Conservation (phyloP, 2,888 invertebrate species). For the Ligdia adustata region DNA sequence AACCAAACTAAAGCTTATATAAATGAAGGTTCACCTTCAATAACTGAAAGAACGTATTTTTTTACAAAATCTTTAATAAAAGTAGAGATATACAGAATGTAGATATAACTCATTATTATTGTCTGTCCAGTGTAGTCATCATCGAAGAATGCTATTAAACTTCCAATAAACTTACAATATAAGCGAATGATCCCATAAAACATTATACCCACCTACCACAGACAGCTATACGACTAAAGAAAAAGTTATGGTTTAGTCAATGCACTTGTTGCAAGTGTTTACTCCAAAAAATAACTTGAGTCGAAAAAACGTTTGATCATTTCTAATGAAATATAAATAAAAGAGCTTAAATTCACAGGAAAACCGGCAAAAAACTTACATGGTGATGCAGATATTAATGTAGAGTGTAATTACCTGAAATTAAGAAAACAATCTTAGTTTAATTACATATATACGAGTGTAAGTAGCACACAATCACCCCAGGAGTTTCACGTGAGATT, state of each 20-base stretch:
- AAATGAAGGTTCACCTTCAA: no score
- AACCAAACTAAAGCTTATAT: no score
- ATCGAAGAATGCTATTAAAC: not conserved
- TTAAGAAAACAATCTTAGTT: not conserved
- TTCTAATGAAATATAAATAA: no score
- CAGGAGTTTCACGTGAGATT: no score
- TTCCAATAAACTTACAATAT: not conserved
- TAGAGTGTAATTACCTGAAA: constrained; percentile 11
- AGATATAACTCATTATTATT: no score
- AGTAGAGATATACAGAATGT: not conserved
- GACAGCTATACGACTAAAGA: constrained; percentile 19
- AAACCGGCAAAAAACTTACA: constrained; percentile 15
- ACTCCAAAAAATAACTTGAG: not conserved
- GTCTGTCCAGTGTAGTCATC: no score
- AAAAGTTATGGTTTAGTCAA: constrained; percentile 17
- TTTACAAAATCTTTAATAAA: no score
- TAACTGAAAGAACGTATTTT: no score
- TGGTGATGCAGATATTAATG: not conserved
- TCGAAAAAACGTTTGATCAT: no score
- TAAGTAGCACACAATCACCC: no score
- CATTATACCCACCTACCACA: constrained; percentile 4
- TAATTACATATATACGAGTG: no score
- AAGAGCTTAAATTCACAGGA: no score
- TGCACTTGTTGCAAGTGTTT: constrained; percentile 11
- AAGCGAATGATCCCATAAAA: constrained; percentile 4